Base-by-base conservation (phyloP, 2,797 vertebrate species). In the Lagorchestes hirsutus region DNA sequence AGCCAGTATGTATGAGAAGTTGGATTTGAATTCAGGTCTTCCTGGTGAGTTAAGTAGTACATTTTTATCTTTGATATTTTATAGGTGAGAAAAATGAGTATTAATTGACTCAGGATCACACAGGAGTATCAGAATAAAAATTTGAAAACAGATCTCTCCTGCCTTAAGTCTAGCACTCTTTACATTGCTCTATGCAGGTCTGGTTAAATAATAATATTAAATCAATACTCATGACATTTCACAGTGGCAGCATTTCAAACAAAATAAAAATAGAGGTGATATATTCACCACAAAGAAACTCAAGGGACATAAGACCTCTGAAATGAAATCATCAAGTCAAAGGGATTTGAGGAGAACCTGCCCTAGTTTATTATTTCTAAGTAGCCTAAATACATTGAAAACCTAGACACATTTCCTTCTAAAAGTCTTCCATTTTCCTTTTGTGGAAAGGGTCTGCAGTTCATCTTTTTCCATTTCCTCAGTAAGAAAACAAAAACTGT, bases 241-340 rank as follows among this genome's bases (percentile, higher is more conserved):
- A 93, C 82, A 95, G 95, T 94, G 94, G 92, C 97, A 92, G 54
- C 82, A 95, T 55, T 92, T 95, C 91, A 5, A 96, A 16, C 91
- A 28, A 97, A 95, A 96, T 16, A 27, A 97, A 97, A 96, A 93
- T 93, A 95, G 90, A 92, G 9, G 16, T 94, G 95, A 97, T 92
- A 34, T 92, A 94, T 97, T 93, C 95, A 95, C 93, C 91, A 96
- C 59, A 97, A 95, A 96, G 87, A 55, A 54, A 93, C 95, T 95
- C 62, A 93, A 97, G 59, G 54, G 29, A 27, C 34, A 29, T 90
- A 90, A 94, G 18, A 94, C 94, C 55, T 91, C 95, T 95, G 56
- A 95, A 96, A 96, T 62, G 28, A 31, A 95, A 14, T 34, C 18
- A 40, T 95, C 93, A 82, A 8, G 46, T 92, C 94, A 94, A 50